These are phyloP conservation scores for Hippoglossus stenolepis DNA, from an alignment of 2,113 vertebrate genomes.

Conservation along the genomic window DNA sequence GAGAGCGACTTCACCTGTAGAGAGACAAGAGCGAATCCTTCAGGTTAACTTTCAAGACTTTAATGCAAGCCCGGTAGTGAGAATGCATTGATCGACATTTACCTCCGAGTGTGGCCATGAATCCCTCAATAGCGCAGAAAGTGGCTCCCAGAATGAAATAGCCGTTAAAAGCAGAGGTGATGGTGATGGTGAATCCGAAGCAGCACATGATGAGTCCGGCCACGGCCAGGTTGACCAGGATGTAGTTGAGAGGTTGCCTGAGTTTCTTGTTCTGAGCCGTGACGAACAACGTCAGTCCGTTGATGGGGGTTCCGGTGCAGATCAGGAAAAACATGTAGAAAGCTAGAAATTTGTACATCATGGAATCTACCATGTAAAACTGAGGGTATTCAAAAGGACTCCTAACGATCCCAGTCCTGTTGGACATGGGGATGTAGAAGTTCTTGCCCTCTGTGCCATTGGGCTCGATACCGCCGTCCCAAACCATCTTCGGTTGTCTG, in stretches of 20 bases:
- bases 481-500: slow-evolving; percentile 27
- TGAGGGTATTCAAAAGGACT: slow-evolving; percentile 86
- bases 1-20: slow-evolving; percentile 80
- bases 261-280: slow-evolving; percentile 88
- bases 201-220: slow-evolving; percentile 82
- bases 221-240: slow-evolving; percentile 85
- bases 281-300: slow-evolving; percentile 83
- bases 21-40: background rate
- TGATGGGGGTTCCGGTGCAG: slow-evolving; percentile 84
- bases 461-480: slow-evolving; percentile 55
- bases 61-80: background rate
- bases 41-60: background rate
- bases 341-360: slow-evolving; percentile 75
- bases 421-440: slow-evolving; percentile 89
- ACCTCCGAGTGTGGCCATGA: slow-evolving; percentile 85
- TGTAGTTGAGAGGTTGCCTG: slow-evolving; percentile 86
- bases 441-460: slow-evolving; percentile 86
- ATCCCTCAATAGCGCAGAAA: slow-evolving; percentile 78
- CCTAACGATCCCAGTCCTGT: slow-evolving; percentile 86
- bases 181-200: slow-evolving; percentile 81
- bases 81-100: accelerated
- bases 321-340: slow-evolving; percentile 88
- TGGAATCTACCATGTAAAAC: slow-evolving; percentile 82
- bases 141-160: slow-evolving; percentile 79
- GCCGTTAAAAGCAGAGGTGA: slow-evolving; percentile 67